Evolutionary conservation across 2,888 invertebrate genomes (phyloP).

Genomic region (Cheilosia soror): DNA sequence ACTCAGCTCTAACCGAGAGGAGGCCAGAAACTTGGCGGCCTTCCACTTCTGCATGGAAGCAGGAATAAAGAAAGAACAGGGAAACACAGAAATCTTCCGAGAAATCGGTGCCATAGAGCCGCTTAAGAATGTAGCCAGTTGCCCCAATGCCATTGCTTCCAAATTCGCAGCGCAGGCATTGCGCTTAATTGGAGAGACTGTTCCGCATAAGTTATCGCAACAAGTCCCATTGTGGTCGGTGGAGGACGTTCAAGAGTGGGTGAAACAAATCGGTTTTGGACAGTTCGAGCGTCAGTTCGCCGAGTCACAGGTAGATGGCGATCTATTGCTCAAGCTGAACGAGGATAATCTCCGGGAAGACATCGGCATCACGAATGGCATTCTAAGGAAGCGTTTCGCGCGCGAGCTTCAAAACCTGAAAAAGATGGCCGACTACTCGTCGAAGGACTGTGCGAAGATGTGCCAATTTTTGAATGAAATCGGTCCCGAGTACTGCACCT

Average conservation of each 20-base stretch:
- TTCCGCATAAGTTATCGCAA: constrained; percentile 98
- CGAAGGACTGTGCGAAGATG: constrained; percentile 95
- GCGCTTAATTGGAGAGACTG: constrained; percentile 96
- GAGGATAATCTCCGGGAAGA: constrained; percentile 97
- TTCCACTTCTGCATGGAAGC: constrained; percentile 99
- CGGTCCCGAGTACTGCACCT: constrained; percentile 95
- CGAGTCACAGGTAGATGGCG: constrained; percentile 97
- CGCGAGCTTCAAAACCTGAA: constrained; percentile 96
- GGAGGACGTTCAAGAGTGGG: constrained; percentile 98
- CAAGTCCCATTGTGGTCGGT: constrained; percentile 99
- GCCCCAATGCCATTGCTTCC: constrained; percentile 98
- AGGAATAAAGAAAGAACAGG: constrained; percentile 97
- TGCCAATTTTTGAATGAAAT: constrained; percentile 93
- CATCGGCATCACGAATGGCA: constrained; percentile 96
- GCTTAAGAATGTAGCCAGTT: constrained; percentile 97
- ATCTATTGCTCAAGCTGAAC: constrained; percentile 94
- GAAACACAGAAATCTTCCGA: constrained; percentile 94
- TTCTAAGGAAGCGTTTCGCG: constrained; percentile 95
- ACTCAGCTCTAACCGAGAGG: constrained; percentile 96
- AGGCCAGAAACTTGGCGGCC: constrained; percentile 97
- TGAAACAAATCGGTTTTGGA: constrained; percentile 97
- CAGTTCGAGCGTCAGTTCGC: constrained; percentile 93
- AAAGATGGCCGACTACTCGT: constrained; percentile 98
- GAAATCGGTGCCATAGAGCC: constrained; percentile 98
- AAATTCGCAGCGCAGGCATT: constrained; percentile 97